phyloP scores from a whole-genome alignment of 2,888 invertebrate genomes.

The Trisateles emortualis region DNA sequence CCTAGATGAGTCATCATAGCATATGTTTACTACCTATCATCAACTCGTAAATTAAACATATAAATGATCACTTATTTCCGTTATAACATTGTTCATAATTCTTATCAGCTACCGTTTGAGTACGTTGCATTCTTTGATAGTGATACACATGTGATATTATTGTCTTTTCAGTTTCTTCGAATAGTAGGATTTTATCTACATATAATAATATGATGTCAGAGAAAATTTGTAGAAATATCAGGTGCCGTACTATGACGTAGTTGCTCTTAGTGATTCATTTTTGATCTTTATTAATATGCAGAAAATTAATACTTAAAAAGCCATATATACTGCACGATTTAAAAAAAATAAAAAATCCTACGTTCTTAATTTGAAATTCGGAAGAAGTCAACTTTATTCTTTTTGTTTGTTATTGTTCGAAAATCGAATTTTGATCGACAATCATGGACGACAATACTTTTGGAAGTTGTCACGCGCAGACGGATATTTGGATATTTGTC shows the following conservation, averaged over 20 bases:
- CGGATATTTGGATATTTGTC: no score
- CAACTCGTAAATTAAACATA: constrained; percentile 34
- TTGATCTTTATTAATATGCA: no score
- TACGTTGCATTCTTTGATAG: constrained; percentile 42
- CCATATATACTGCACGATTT: no score
- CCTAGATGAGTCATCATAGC: constrained; percentile 43
- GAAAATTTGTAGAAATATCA: not conserved
- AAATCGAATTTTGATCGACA: no score
- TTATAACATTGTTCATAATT: constrained; percentile 50
- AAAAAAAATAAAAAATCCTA: no score
- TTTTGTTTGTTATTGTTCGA: no score
- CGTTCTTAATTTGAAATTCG: no score
- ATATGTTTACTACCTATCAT: constrained; percentile 44
- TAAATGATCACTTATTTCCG: constrained; percentile 50
- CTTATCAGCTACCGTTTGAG: constrained; percentile 54
- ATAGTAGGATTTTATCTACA: not conserved
- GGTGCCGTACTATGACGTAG: not conserved
- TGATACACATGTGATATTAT: constrained; percentile 6
- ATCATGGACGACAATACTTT: no score
- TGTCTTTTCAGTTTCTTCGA: not conserved
- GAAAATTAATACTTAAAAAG: no score
- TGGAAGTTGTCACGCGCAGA: no score
- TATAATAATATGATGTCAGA: not conserved
- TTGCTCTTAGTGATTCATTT: no score
- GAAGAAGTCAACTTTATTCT: no score